Conservation (phyloP, 2,797 vertebrate species). For the Alauda arvensis region DNA sequence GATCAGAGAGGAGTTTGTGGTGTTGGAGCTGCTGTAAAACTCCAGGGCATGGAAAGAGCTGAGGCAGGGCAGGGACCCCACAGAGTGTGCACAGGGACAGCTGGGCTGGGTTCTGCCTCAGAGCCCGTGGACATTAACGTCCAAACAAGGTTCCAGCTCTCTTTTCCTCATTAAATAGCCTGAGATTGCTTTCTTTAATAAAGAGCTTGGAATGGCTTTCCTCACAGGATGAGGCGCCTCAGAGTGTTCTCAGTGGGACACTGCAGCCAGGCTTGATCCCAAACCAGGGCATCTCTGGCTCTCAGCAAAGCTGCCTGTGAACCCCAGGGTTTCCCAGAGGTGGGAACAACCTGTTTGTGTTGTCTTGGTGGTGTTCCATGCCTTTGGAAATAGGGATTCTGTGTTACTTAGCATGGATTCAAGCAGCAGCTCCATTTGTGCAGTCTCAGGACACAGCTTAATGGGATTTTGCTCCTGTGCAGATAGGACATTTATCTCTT, state of each 20-base stretch:
- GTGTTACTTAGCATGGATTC: not conserved
- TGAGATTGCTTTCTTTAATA: not conserved
- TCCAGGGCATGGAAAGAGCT: fast-evolving
- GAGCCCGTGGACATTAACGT: not conserved
- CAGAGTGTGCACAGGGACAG: fast-evolving
- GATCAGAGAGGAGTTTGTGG: not conserved
- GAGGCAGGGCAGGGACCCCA: not conserved
- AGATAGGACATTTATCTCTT: not conserved
- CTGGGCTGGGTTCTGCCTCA: not conserved
- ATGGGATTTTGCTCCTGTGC: not conserved
- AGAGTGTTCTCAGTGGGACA: not conserved
- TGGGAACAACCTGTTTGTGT: fast-evolving
- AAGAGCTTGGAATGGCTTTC: not conserved
- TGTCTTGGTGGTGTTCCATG: not conserved
- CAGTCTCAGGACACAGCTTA: not conserved
- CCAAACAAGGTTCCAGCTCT: not conserved
- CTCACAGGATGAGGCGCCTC: not conserved
- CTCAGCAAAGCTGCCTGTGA: not conserved
- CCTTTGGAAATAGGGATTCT: not conserved
- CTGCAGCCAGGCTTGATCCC: not conserved
- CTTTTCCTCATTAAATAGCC: not conserved
- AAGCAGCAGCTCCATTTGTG: not conserved
- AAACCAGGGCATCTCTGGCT: not conserved
- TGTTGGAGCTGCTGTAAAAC: not conserved
- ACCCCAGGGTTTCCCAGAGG: not conserved